Base-by-base conservation (phyloP, 2,113 vertebrate genomes). In the Cinclus mexicanus region DNA sequence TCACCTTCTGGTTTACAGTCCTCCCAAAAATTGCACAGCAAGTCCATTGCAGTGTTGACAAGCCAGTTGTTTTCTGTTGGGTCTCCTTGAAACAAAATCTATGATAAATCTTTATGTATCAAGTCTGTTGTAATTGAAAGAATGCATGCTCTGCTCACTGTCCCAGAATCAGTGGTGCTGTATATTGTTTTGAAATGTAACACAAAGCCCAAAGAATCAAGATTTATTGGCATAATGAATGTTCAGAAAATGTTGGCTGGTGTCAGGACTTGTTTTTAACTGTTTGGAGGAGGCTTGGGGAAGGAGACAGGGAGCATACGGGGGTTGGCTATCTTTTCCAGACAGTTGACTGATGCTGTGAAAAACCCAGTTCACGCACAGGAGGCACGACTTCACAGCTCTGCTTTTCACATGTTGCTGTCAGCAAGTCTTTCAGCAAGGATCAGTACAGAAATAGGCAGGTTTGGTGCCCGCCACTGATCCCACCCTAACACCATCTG, bases 401-500 rank as follows among this genome's bases (percentile, higher is more conserved):
- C 94, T 63, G 39, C 77, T 86, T 81, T 82, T 91, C 91, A 64
- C 91, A 70, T 78, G 83, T 83, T 92, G 83, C 95, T 95, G 92
- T 94, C 96, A 95, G 94, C 88, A 94, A 90, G 80, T 61, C 79
- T 53, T 78, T 89, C 89, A 55, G 42, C 74, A 80, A 12, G 64
- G 87, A 85, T 88, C 69, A 89, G 90, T 87, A 53, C 83, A 90
- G 80, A 90, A 87, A 92, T 63, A 94, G 90, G 72, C 86, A 89
- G 89, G 68, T 88, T 94, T 93, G 85, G 80, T 94, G 60, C 88
- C 83, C 72, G 4, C 88, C 79, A 69, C 49, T 9, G 0, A 61
- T 94, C 88, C 90, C 82, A 90, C 85, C 90, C 90, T 77, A 94
- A 93, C 92, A 83, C 94, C 92, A 88, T 93, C 94, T 96, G 95